Evolutionary conservation across 2,797 vertebrate genomes (phyloP), one percentile per base, ranked within the genome.

Genomic region (Brotula barbata): DNA sequence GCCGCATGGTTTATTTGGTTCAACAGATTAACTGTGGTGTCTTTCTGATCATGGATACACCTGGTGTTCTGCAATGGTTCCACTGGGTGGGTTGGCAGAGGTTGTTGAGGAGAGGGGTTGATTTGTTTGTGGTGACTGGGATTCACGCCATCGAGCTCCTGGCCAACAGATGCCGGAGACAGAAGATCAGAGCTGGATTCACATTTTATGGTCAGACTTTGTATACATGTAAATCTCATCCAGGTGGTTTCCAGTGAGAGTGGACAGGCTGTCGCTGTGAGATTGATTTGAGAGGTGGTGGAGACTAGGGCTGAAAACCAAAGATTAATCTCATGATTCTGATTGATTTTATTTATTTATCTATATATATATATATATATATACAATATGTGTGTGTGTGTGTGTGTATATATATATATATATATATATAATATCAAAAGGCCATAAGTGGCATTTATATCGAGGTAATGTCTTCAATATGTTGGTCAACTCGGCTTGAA

Each of bases 41-140:
- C 19, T 57, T 20, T 5, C 31, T 41, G 46, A 55, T 47, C 59
- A 16, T 0, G 17, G 33, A 64, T 45, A 67, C 65, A 62, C 48
- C 64, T 1, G 64, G 28, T 46, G 25, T 23, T 48, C 13, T 56
- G 37, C 65, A 48, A 47, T 71, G 58, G 58, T 46, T 50, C 7
- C 13, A 31, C 17, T 9, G 22, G 21, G 15, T 19, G 6, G 5
- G 16, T 31, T 10, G 39, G 16, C 25, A 31, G 52, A 14, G 39
- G 66, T 58, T 22, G 40, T 54, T 70, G 23, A 22, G 58, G 4
- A 20, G 15, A 9, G 8, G 16, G 31, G 28, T 45, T 54, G 33
- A 54, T 71, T 77, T 75, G 66, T 73, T 71, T 73, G 33, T 53
- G 48, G 37, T 17, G 53, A 39, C 47, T 7, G n/a, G 53, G 58